These are phyloP conservation scores for Anaspis maculata DNA, from an alignment of 2,888 invertebrate species.

Conservation along the genomic window DNA sequence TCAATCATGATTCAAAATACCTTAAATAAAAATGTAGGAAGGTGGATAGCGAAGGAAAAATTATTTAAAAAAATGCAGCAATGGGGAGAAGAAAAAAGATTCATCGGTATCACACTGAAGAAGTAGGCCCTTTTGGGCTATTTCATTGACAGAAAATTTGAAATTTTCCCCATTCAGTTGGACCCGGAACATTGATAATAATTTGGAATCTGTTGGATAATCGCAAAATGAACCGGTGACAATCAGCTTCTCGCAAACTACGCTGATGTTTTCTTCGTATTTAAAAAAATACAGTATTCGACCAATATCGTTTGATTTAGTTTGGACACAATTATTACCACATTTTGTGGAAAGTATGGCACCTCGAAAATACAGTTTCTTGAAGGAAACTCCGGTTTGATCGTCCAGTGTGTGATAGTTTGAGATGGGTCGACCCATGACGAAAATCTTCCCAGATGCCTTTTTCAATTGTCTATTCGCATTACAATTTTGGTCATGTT, in stretches of 20 bases:
- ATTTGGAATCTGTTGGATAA: background rate
- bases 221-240: background rate
- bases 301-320: no score
- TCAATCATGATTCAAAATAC: background rate
- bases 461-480: background rate
- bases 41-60: background rate
- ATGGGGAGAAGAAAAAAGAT: no score
- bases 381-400: background rate
- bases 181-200: background rate
- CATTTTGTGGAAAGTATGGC: background rate
- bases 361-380: constrained; percentile 1
- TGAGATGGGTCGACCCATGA: background rate
- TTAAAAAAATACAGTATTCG: no score
- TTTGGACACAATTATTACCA: background rate
- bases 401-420: no score
- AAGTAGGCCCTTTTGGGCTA: no score
- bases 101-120: no score
- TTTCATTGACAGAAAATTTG: no score
- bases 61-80: no score
- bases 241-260: no score
- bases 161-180: background rate
- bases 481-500: no score
- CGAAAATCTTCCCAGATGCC: no score
- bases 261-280: no score
- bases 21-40: background rate